phyloP scores from a whole-genome alignment of 2,797 vertebrate genomes.

The Chiroxiphia lanceolata region DNA sequence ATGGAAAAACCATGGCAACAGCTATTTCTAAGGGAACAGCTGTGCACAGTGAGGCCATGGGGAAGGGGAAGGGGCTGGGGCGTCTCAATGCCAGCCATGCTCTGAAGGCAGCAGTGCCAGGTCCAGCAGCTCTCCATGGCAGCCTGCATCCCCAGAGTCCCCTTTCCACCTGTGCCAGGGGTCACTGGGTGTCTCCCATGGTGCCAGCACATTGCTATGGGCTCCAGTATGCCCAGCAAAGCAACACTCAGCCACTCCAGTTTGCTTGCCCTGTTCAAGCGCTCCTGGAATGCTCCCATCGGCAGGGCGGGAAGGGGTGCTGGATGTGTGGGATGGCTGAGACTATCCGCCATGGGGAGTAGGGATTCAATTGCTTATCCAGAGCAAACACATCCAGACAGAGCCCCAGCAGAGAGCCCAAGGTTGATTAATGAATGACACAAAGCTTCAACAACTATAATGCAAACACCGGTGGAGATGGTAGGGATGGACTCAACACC shows the following conservation, averaged over 20 bases:
- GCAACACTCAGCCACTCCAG: not conserved
- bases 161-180: not conserved
- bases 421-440: not conserved
- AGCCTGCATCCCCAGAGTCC: not conserved
- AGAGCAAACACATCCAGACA: not conserved
- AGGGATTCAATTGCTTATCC: not conserved
- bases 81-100: not conserved
- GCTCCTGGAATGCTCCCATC: not conserved
- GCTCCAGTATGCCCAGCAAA: not conserved
- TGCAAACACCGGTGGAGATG: not conserved
- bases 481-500: not conserved
- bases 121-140: not conserved
- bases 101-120: not conserved
- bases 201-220: accelerated
- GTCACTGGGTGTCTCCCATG: not conserved
- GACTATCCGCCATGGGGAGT: accelerated
- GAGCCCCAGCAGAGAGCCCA: accelerated
- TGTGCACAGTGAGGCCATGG: conserved; percentile 36
- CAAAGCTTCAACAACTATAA: not conserved
- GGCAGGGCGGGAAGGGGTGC: not conserved
- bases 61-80: conserved; percentile 40
- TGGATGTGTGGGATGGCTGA: not conserved
- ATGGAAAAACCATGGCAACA: conserved; percentile 77
- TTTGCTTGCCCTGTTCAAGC: not conserved
- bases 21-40: conserved; percentile 73